Evolutionary conservation across 1,140 invertebrate species (phyloP), one percentile per base, ranked within the genome.

Genomic region (Laodelphax striatellus): DNA sequence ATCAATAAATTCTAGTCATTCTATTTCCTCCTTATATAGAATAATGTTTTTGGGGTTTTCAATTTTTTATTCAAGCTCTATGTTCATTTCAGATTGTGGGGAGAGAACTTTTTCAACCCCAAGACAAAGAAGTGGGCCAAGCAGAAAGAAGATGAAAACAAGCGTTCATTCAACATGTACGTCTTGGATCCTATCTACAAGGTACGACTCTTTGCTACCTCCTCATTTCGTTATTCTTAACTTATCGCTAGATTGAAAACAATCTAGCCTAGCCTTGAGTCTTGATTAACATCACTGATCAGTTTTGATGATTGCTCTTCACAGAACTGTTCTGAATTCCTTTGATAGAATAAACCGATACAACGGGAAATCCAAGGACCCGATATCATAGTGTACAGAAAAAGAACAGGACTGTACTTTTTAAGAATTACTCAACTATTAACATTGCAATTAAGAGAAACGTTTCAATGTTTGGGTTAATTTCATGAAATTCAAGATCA

Each of bases 161-260:
- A 94, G 72, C 85, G 97, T 68, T 97, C 96, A 2, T 99, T 99
- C 83, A 91, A 86, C 72, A 96, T 98, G 86, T 99, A 98, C 74
- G 92, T 99, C 66, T 78, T 99, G 76, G 94, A 97, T 68, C 97
- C 97, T 50, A 98, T 99, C 76, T 99, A 97, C 82, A 97, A 98
- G 82, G 86, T 87, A 75, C 66, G 55, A 52, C 1, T 52, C 11
- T 38, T 28, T 28, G 24, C 2, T 28, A 28, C 42, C 54, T 28
- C 38, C 59, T 17, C 41, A 16, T 44, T 56, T 63, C 17, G 34
- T 58, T 66, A 62, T 64, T 61, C n/a, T 58, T 60, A 61, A 54
- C 42, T 0, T 16, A 10, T 42, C 1, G 16, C 14, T 41, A 21
- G 34, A 41, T 42, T 28, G 24, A 28, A 28, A 4, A 28, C 2